These are phyloP conservation scores for Sinelater perroti DNA, from an alignment of 2,888 invertebrate species.

Conservation along the genomic window DNA sequence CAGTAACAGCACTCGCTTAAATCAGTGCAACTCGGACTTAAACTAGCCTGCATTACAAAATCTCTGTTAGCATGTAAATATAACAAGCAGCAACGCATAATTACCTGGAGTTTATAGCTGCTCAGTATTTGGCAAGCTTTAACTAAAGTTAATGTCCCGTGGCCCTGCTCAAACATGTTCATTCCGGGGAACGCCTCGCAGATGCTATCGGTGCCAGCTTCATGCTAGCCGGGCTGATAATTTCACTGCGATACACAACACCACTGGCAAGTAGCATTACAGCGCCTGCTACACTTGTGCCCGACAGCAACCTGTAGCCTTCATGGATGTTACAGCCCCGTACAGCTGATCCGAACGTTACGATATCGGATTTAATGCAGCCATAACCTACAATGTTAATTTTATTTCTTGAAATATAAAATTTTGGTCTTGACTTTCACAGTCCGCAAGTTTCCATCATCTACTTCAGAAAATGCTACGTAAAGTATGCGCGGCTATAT, in stretches of 20 bases:
- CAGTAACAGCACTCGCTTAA: constrained; percentile 95
- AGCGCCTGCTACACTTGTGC: constrained; percentile 96
- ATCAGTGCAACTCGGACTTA: constrained; percentile 87
- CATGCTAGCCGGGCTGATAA: constrained; percentile 90
- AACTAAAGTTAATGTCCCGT: constrained; percentile 90
- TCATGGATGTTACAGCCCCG: constrained; percentile 88
- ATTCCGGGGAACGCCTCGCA: constrained; percentile 84
- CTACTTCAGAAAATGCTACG: no score
- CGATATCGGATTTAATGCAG: constrained; percentile 94
- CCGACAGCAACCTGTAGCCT: constrained; percentile 90
- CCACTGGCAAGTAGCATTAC: constrained; percentile 88
- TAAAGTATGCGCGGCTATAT: no score
- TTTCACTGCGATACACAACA: constrained; percentile 67
- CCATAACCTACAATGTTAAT: constrained; percentile 71
- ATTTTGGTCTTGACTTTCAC: no score
- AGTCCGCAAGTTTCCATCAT: no score
- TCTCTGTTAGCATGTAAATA: not conserved
- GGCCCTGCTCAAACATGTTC: constrained; percentile 98
- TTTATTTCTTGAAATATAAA: no score
- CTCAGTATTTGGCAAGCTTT: constrained; percentile 81
- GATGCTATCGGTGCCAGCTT: constrained; percentile 95
- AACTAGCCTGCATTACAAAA: constrained; percentile 65
- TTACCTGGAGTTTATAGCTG: constrained; percentile 69
- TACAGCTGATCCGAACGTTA: constrained; percentile 94
- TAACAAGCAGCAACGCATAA: no score